Conservation (phyloP, 2,113 vertebrate genomes). For the Helogale parvula region DNA sequence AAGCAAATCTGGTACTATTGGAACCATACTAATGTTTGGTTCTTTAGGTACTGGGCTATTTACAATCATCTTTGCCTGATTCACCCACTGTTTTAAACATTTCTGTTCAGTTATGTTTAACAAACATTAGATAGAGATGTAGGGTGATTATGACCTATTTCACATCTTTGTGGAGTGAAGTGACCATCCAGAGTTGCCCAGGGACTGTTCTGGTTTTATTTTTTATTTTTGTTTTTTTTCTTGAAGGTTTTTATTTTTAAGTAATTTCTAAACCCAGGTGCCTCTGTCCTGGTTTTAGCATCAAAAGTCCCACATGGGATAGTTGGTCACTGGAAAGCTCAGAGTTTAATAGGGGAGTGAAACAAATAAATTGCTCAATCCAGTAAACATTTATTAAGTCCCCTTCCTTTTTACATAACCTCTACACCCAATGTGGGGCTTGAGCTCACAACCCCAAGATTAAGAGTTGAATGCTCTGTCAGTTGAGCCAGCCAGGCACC, state of each 20-base stretch:
- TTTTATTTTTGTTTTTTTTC: not conserved
- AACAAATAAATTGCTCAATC: slow-evolving; percentile 44
- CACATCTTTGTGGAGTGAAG: not conserved
- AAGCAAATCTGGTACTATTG: not conserved
- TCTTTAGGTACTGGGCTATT: not conserved
- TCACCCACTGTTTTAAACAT: slow-evolving; percentile 35
- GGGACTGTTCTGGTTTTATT: not conserved
- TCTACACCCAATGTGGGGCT: not conserved
- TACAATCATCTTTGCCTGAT: not conserved
- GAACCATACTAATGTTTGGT: not conserved
- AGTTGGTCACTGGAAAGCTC: not conserved
- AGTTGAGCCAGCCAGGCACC: not conserved
- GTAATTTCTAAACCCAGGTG: not conserved
- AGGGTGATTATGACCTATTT: not conserved
- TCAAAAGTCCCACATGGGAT: not conserved
- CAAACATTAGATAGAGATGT: not conserved
- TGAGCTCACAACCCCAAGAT: not conserved
- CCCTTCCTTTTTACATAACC: not conserved
- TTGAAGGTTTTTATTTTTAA: not conserved
- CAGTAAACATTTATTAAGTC: not conserved
- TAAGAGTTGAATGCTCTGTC: not conserved
- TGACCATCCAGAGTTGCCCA: not conserved
- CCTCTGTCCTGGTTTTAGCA: not conserved
- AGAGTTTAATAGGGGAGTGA: not conserved
- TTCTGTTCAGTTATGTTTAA: not conserved